Percentiles rank a stretch among this genome's conserved stretches.
Conservation (phyloP, 2,888 invertebrate genomes). For the Cerastoderma edule region DNA sequence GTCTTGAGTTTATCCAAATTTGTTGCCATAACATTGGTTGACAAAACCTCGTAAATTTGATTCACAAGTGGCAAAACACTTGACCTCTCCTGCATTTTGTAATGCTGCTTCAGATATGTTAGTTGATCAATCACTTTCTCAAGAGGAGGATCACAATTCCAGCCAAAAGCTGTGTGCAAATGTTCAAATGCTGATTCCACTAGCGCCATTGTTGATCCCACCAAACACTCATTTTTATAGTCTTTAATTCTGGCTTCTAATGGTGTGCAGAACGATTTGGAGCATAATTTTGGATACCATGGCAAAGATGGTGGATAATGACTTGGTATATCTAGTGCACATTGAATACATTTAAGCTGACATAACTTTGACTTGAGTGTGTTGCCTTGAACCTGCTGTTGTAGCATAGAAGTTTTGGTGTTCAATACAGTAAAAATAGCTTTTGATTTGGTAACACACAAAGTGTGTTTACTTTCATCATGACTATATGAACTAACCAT, state of each 20-base stretch:
- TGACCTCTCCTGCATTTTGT: constrained; percentile 27
- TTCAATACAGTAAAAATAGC: constrained; percentile 10
- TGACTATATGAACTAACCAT: background rate
- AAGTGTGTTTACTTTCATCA: background rate
- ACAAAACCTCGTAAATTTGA: constrained; percentile 6
- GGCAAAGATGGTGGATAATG: constrained; percentile 35
- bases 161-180: constrained; percentile 25
- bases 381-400: background rate
- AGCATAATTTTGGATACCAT: constrained; percentile 22
- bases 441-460: background rate
- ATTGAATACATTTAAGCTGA: constrained; percentile 30
- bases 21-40: background rate
- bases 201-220: constrained; percentile 45
- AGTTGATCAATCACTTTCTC: constrained; percentile 40
- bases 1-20: background rate
- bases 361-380: background rate
- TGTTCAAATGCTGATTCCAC: constrained; percentile 2
- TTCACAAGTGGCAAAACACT: constrained; percentile 33
- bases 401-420: background rate
- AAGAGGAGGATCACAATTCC: constrained; percentile 21
- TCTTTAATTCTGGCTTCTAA: constrained; percentile 21
- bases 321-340: background rate
- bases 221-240: constrained; percentile 21
- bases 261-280: constrained; percentile 28
- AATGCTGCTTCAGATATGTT: constrained; percentile 28